These are phyloP conservation scores for Harpagifer antarcticus DNA, from an alignment of 2,797 vertebrate species.

Conservation along the genomic window DNA sequence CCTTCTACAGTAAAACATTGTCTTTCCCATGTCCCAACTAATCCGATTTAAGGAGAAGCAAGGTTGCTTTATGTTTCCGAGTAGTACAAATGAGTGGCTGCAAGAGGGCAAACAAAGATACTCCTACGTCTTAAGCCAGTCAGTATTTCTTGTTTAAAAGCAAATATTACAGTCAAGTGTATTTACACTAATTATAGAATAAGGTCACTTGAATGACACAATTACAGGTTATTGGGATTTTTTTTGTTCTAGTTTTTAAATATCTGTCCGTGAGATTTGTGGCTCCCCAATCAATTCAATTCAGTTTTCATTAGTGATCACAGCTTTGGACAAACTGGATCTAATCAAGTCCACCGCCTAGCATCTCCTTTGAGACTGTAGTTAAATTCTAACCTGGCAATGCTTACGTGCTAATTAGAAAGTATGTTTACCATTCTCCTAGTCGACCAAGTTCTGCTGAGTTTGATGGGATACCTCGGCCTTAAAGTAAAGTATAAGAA, in stretches of 20 bases:
- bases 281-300: background rate
- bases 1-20: constrained; percentile 28
- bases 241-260: background rate
- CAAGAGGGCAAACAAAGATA: constrained; percentile 6
- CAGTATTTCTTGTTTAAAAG: constrained; percentile 21
- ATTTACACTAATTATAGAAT: constrained; percentile 11
- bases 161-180: constrained; percentile 5
- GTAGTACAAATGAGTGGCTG: constrained; percentile 1
- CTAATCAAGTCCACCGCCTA: background rate
- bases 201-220: constrained; percentile 5
- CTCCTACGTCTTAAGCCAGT: background rate
- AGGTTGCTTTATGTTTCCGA: constrained; percentile 22
- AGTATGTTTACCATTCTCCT: no score
- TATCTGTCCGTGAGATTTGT: constrained; percentile 11
- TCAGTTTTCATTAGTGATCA: background rate
- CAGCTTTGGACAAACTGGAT: background rate
- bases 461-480: background rate
- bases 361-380: background rate
- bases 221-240: background rate
- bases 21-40: constrained; percentile 1
- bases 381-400: background rate
- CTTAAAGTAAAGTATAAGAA: background rate
- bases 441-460: background rate
- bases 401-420: no score
- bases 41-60: constrained; percentile 8